phyloP scores from a whole-genome alignment of 2,888 invertebrate genomes.

The Formica aserva region DNA sequence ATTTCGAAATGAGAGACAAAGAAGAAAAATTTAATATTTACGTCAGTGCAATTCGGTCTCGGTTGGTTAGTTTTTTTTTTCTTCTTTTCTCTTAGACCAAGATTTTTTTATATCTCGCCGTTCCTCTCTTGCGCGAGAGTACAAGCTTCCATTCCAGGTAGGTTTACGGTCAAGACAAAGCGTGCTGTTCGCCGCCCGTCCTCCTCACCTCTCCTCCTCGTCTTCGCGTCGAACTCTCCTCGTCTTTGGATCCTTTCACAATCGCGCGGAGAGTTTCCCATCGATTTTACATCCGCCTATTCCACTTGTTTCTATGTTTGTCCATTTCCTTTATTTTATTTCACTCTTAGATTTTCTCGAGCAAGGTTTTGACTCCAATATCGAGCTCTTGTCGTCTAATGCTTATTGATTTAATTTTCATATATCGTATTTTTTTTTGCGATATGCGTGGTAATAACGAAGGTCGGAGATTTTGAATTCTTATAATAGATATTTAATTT shows the following conservation, averaged over 20 bases:
- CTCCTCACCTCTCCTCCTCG: not conserved
- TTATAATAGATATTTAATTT: not conserved
- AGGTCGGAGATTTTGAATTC: not conserved
- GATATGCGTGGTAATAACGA: not conserved
- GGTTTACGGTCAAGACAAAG: conserved; percentile 32
- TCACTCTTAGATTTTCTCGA: conserved; percentile 13
- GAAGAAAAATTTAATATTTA: not conserved
- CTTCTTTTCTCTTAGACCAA: not conserved
- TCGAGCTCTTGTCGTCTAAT: not conserved
- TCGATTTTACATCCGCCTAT: conserved; percentile 30
- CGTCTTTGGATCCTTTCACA: conserved; percentile 47
- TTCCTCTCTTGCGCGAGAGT: conserved; percentile 25
- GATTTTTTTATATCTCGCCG: conserved; percentile 31
- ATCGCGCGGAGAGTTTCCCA: conserved; percentile 21
- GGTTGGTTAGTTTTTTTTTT: not conserved
- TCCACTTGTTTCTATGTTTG: conserved; percentile 6
- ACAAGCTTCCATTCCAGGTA: conserved; percentile 34
- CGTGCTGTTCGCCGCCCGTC: conserved; percentile 29
- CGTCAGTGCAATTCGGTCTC: conserved; percentile 28
- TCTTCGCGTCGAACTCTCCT: conserved; percentile 32
- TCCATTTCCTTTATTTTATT: conserved; percentile 1
- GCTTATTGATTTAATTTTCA: conserved; percentile 4
- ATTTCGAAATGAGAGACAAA: not conserved
- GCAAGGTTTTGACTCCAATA: not conserved
- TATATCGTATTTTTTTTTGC: not conserved